A percentile compares a stretch with the other conserved stretches of the same genome.
These are phyloP conservation scores for Picus viridis DNA, from an alignment of 2,797 vertebrate species.

Conservation along the genomic window DNA sequence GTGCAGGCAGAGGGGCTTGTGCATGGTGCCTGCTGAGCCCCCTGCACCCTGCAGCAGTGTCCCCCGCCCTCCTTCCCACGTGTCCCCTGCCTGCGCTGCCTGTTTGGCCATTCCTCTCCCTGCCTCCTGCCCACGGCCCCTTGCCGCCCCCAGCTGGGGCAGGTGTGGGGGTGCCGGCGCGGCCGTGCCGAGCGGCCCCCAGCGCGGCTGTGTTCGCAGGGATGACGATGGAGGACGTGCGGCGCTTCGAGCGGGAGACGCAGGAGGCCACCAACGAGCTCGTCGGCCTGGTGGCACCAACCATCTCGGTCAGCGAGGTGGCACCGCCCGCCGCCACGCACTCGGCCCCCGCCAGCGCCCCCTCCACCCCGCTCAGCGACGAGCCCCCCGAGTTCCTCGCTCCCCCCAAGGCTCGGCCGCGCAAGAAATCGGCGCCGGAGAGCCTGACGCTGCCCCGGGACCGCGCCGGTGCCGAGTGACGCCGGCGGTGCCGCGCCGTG, in stretches of 20 bases:
- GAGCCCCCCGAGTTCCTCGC: constrained; percentile 77
- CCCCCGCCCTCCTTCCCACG: rapidly evolving
- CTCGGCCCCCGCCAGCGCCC: constrained; percentile 69
- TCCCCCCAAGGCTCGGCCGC: constrained; percentile 68
- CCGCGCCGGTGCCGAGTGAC: constrained; percentile 42
- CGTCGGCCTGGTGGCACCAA: constrained; percentile 76
- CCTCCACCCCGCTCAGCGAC: constrained; percentile 72
- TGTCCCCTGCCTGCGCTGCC: not conserved
- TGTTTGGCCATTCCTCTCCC: not conserved
- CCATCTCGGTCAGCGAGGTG: constrained; percentile 73
- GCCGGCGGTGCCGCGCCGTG: rapidly evolving
- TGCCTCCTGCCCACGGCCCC: not conserved
- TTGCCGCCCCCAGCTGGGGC: not conserved
- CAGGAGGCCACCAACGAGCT: constrained; percentile 89
- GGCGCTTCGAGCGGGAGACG: constrained; percentile 84
- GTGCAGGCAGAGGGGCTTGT: not conserved
- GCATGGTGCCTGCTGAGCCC: not conserved
- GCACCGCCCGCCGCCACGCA: constrained; percentile 46
- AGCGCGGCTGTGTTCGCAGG: constrained; percentile 74
- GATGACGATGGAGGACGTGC: constrained; percentile 90
- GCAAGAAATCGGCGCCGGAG: constrained; percentile 78
- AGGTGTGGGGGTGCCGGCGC: not conserved
- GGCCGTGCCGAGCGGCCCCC: not conserved
- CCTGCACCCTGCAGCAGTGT: not conserved
- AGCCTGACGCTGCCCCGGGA: constrained; percentile 73